Conservation (phyloP, 2,888 invertebrate species). For the Heliconius hortense region DNA sequence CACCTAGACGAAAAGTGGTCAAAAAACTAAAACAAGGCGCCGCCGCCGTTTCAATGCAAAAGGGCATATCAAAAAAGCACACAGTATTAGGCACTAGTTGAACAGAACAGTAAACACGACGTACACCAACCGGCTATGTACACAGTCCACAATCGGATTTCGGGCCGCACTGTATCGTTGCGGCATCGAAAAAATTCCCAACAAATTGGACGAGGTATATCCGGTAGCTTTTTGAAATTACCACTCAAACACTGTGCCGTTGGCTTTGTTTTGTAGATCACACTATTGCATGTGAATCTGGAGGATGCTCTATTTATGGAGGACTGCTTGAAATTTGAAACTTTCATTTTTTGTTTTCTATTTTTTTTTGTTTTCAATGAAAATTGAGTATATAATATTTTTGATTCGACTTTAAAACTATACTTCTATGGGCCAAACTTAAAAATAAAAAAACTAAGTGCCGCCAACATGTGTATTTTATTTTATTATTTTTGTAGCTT, state of each 20-base stretch:
- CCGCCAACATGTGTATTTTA: too few relatives aligned
- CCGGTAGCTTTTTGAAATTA: slow-evolving; percentile 37
- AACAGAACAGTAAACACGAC: slow-evolving; percentile 26
- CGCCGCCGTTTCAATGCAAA: not conserved
- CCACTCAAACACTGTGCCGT: slow-evolving; percentile 24
- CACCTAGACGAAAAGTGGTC: not conserved
- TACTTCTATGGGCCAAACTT: too few relatives aligned
- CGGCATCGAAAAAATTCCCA: slow-evolving; percentile 30
- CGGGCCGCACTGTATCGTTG: slow-evolving; percentile 14
- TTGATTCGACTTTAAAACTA: too few relatives aligned
- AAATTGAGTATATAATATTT: not conserved
- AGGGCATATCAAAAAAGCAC: slow-evolving; percentile 10
- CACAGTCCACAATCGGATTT: slow-evolving; percentile 18
- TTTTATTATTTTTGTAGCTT: too few relatives aligned
- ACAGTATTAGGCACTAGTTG: slow-evolving; percentile 24
- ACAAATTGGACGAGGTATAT: slow-evolving; percentile 29
- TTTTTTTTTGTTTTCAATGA: not conserved
- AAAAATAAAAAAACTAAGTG: too few relatives aligned
- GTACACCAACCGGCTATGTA: slow-evolving; percentile 3
- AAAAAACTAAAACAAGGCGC: not conserved
- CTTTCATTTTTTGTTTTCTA: not conserved
- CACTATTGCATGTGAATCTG: slow-evolving; percentile 12
- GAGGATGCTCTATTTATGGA: slow-evolving; percentile 1
- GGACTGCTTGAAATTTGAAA: not conserved
- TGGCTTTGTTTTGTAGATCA: slow-evolving; percentile 25